Evolutionary conservation across 53 echinoderm and acorn worm genomes (phyloP).

Genomic region (Zoroaster sp.): DNA sequence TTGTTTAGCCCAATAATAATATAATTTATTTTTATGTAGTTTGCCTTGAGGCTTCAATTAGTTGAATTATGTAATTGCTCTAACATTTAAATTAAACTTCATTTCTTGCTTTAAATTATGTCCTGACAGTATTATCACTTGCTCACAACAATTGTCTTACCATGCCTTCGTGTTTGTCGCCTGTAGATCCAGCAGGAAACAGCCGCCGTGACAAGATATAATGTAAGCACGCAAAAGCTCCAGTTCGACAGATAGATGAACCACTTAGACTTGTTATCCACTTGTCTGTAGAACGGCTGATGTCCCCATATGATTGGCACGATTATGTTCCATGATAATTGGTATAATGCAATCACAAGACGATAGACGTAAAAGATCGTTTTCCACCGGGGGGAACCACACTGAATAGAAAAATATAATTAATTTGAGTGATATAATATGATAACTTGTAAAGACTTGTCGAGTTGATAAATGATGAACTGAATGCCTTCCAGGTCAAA

Average conservation of each 20-base stretch:
- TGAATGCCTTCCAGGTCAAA: too few species aligned
- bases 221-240: conserved; percentile 54
- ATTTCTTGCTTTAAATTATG: too few species aligned
- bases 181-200: background rate
- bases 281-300: conserved; percentile 61
- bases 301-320: conserved; percentile 68
- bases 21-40: too few species aligned
- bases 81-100: too few species aligned
- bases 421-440: too few species aligned
- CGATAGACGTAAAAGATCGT: conserved; percentile 48
- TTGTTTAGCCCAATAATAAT: background rate
- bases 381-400: background rate
- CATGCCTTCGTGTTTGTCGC: background rate
- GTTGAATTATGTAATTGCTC: too few species aligned
- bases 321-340: conserved; percentile 63
- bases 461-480: too few species aligned
- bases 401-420: background rate
- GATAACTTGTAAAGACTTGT: too few species aligned
- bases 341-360: conserved; percentile 64
- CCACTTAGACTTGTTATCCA: conserved; percentile 72
- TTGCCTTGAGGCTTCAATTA: too few species aligned
- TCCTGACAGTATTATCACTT: too few species aligned
- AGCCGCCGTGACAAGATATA: conserved; percentile 61
- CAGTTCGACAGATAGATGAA: conserved; percentile 77
- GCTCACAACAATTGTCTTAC: background rate